These are phyloP conservation scores for Scylla paramamosain DNA, from an alignment of 1,140 invertebrate genomes.

Conservation along the genomic window DNA sequence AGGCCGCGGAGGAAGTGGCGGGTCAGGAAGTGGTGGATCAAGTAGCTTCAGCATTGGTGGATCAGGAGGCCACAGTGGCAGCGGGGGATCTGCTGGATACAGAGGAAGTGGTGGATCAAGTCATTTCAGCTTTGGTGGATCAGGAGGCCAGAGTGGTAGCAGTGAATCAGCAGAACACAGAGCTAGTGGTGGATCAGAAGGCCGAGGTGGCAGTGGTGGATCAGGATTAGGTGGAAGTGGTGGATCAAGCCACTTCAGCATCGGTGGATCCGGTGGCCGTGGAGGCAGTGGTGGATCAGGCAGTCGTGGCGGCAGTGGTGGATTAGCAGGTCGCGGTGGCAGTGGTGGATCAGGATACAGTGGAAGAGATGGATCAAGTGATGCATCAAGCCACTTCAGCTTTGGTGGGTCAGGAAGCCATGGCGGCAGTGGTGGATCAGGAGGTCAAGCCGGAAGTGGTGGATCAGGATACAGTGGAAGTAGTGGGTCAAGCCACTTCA, in stretches of 20 bases:
- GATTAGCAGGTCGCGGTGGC: not conserved
- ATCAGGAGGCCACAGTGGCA: not conserved
- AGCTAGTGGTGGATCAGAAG: slow-evolving; percentile 12
- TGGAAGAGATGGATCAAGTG: not conserved
- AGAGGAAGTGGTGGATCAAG: not conserved
- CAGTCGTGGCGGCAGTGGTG: not conserved
- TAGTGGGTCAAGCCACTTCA: slow-evolving; percentile 40
- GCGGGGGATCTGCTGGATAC: not conserved
- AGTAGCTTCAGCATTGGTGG: not conserved
- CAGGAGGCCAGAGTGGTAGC: not conserved
- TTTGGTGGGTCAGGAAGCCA: slow-evolving; percentile 42
- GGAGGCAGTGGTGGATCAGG: slow-evolving; percentile 57
- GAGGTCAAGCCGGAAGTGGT: not conserved
- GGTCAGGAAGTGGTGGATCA: slow-evolving; percentile 31
- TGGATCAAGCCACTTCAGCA: not conserved
- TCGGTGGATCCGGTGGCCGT: not conserved
- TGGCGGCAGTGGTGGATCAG: not conserved
- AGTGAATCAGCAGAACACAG: not conserved
- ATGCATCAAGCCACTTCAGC: not conserved
- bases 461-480: slow-evolving; percentile 23
- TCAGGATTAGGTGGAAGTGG: not conserved
- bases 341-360: not conserved
- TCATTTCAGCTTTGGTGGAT: not conserved
- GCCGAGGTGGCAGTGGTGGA: not conserved
- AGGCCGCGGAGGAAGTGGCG: not conserved